Conservation (phyloP, 2,797 vertebrate species). For the Urosaurus nigricauda region DNA sequence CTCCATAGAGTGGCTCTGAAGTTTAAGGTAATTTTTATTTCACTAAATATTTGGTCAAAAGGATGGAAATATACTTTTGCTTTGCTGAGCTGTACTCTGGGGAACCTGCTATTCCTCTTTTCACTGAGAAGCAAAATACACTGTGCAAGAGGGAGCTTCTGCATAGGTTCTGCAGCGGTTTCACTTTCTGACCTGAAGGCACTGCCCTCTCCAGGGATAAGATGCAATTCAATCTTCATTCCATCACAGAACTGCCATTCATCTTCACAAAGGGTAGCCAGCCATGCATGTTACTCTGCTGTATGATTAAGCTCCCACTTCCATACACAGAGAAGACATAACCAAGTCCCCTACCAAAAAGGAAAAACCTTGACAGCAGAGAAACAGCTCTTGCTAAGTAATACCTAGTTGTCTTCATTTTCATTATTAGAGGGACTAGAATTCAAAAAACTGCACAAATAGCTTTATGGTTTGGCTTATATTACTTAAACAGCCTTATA, state of each 20-base stretch:
- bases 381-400: slow-evolving; percentile 34
- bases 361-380: slow-evolving; percentile 36
- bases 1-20: not conserved
- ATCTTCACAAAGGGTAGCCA: slow-evolving; percentile 23
- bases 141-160: slow-evolving; percentile 5
- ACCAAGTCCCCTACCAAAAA: slow-evolving; percentile 15
- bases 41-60: not conserved
- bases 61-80: not conserved
- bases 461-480: not conserved
- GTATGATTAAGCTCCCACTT: slow-evolving; percentile 35
- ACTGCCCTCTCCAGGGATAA: slow-evolving; percentile 36
- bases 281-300: slow-evolving; percentile 5
- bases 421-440: slow-evolving; percentile 1
- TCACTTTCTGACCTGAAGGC: slow-evolving; percentile 40
- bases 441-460: not conserved
- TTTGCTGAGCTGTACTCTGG: not conserved
- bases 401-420: slow-evolving; percentile 28
- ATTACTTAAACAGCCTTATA: not conserved
- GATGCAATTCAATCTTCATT: slow-evolving; percentile 26
- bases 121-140: not conserved
- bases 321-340: slow-evolving; percentile 1
- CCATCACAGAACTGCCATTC: slow-evolving; percentile 1
- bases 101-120: slow-evolving; percentile 26
- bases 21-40: not conserved
- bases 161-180: slow-evolving; percentile 28